Evolutionary conservation across 2,797 vertebrate species (phyloP), one percentile per base, ranked within the genome.

Genomic region (Coreius guichenoti): DNA sequence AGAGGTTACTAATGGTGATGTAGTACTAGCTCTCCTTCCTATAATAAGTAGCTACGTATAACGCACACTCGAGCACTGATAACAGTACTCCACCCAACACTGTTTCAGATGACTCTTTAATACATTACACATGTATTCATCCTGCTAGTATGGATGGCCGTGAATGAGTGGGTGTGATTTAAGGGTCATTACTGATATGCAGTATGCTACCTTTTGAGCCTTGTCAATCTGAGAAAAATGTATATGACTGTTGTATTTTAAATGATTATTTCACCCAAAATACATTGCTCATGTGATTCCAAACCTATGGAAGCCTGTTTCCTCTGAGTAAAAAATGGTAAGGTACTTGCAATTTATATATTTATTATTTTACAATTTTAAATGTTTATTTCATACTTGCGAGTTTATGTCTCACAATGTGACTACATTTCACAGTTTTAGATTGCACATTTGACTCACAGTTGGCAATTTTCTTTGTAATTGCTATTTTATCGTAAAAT

Each of bases 1-100:
- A 75, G 77, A 86, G 86, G 84, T 84, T 86, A 87, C 86, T 86
- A 89, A 89, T 87, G 86, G 81, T 84, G 84, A 86, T 89, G 79
- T 87, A 85, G 76, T 79, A 88, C 74, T 85, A 80, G 67, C 45
- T 58, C 70, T 68, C 45, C 39, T 70, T 86, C 63, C 79, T 80
- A 63, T 80, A 85, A 86, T 89, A 86, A 85, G 79, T 43, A 81
- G 51, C 73, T 68, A 81, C 49, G 47, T 86, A 54, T 58, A 82
- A 70, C 31, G 3, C 68, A 81, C 80, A 77, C 85, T 83, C 31
- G 67, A 68, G 83, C 58, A 54, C 76, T 76, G 74, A 58, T 79
- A 86, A 83, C 67, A 39, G 80, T 83, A 61, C 33, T 82, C 80
- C 74, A 58, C 77, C 75, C 23, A 61, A 54, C 89, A 85, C 63